Evolutionary conservation across 2,888 invertebrate genomes (phyloP).

Genomic region (Volucella inanis): DNA sequence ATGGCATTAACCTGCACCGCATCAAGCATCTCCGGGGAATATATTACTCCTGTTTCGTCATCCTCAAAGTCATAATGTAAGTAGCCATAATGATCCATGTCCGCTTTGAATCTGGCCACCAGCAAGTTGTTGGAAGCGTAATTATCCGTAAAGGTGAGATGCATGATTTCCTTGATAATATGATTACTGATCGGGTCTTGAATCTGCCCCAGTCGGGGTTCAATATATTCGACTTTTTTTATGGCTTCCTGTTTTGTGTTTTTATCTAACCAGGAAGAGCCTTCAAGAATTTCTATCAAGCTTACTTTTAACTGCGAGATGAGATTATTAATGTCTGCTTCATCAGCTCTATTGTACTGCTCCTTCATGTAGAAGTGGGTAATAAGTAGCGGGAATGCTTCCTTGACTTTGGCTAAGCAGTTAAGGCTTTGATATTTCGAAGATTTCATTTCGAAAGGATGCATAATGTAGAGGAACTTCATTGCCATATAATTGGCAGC

Average conservation of each 20-base stretch:
- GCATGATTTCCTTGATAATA: constrained; percentile 77
- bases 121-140: constrained; percentile 78
- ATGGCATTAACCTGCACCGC: constrained; percentile 80
- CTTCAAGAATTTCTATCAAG: constrained; percentile 75
- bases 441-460: constrained; percentile 76
- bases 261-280: constrained; percentile 80
- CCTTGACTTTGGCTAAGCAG: constrained; percentile 32
- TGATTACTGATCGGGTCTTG: constrained; percentile 75
- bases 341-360: constrained; percentile 77
- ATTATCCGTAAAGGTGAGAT: constrained; percentile 76
- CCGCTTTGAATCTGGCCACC: constrained; percentile 75
- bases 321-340: constrained; percentile 76
- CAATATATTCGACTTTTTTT: constrained; percentile 78
- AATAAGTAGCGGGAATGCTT: constrained; percentile 41
- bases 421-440: constrained; percentile 75
- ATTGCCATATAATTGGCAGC: constrained; percentile 81
- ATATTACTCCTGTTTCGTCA: constrained; percentile 66
- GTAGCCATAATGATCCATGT: constrained; percentile 76
- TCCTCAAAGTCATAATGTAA: constrained; percentile 73
- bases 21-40: constrained; percentile 78
- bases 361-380: constrained; percentile 75
- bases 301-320: constrained; percentile 78
- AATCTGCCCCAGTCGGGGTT: constrained; percentile 76
- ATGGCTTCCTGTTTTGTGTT: constrained; percentile 79
- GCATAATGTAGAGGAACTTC: constrained; percentile 79